phyloP scores from a whole-genome alignment of 2,888 invertebrate genomes.

The Thecophora atra region DNA sequence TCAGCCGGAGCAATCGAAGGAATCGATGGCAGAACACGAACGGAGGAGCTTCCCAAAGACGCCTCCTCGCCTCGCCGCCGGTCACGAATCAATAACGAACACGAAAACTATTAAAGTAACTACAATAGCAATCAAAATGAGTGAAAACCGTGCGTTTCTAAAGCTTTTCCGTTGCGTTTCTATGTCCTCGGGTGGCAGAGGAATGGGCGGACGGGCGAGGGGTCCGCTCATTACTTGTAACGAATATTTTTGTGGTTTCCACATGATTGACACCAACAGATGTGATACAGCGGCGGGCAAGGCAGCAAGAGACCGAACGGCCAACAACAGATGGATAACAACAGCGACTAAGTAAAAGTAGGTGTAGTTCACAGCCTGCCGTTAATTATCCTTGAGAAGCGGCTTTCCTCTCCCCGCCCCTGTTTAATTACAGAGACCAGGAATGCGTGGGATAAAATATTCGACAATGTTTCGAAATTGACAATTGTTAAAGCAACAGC shows the following conservation, averaged over 20 bases:
- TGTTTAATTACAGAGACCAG: neutral
- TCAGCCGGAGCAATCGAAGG: neutral
- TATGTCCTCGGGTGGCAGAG: neutral
- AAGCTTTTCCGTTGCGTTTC: neutral
- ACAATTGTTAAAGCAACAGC: constrained; percentile 24
- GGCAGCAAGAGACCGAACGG: constrained; percentile 30
- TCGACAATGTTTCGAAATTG: constrained; percentile 17
- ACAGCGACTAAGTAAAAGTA: neutral
- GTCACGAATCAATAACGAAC: neutral
- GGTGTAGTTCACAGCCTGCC: neutral
- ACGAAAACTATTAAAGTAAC: neutral
- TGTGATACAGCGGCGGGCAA: constrained; percentile 39
- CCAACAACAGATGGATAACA: neutral
- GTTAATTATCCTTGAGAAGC: constrained; percentile 20
- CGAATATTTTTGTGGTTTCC: constrained; percentile 46
- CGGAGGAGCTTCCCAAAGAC: neutral
- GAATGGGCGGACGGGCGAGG: neutral
- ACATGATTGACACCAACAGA: constrained; percentile 47
- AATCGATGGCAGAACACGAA: neutral
- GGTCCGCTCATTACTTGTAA: constrained; percentile 25
- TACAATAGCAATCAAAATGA: constrained; percentile 2
- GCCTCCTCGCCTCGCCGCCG: neutral
- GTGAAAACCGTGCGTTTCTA: neutral
- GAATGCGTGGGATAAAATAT: constrained; percentile 28
- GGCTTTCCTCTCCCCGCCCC: too few species aligned